Evolutionary conservation across 2,888 invertebrate genomes (phyloP).

Genomic region (Hirtodrosophila duncani): DNA sequence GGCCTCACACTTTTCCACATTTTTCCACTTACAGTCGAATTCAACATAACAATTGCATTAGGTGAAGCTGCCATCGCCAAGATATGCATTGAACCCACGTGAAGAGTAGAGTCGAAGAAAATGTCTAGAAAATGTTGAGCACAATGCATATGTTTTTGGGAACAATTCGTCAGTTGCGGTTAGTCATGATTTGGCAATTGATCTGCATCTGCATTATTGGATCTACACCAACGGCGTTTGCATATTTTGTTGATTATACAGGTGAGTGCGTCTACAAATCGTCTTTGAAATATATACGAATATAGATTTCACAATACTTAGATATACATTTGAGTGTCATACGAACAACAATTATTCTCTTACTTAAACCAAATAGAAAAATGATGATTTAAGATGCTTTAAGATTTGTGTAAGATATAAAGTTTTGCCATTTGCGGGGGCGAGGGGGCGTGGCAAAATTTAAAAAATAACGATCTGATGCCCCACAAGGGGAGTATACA

Average conservation of each 20-base stretch:
- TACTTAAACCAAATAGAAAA: no score
- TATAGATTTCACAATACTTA: background rate
- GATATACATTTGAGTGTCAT: no score
- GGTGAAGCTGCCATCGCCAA: background rate
- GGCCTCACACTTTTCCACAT: no score
- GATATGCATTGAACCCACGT: background rate
- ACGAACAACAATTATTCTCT: no score
- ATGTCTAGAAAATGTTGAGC: constrained; percentile 19
- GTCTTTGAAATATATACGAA: background rate
- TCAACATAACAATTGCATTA: background rate
- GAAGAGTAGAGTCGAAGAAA: background rate
- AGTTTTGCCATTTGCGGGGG: no score
- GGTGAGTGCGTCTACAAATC: constrained; percentile 40
- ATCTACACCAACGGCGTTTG: constrained; percentile 9
- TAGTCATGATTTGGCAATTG: constrained; percentile 11
- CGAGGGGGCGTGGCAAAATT: no score
- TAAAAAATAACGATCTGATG: no score
- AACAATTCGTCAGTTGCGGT: constrained; percentile 30
- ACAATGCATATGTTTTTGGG: constrained; percentile 11
- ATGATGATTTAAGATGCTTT: no score
- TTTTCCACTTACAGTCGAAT: no score
- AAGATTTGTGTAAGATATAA: no score
- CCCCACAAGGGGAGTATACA: no score
- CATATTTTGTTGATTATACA: constrained; percentile 57
- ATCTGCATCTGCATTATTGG: constrained; percentile 36